These are phyloP conservation scores for Mellivora capensis DNA, from an alignment of 2,113 vertebrate species.

Conservation along the genomic window DNA sequence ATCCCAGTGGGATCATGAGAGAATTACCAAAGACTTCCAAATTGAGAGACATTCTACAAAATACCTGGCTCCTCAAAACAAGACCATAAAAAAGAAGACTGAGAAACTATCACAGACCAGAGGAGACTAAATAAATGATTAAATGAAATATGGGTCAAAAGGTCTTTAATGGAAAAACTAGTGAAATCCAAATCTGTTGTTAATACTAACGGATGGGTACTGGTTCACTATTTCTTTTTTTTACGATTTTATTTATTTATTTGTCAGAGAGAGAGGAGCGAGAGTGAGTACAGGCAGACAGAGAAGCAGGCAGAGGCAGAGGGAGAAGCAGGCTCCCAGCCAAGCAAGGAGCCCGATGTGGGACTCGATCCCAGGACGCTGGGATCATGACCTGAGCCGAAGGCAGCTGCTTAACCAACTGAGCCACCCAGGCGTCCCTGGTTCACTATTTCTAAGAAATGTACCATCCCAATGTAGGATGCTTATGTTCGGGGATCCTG, in stretches of 20 bases:
- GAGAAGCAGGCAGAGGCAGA: no score
- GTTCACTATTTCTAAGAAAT: not conserved
- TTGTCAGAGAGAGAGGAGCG: no score
- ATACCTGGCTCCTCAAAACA: not conserved
- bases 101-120: not conserved
- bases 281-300: no score
- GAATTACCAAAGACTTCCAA: not conserved
- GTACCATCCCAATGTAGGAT: not conserved
- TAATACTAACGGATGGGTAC: not conserved
- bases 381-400: no score
- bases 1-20: not conserved
- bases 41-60: not conserved
- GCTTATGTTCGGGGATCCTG: not conserved
- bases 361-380: no score
- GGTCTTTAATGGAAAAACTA: not conserved
- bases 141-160: not conserved
- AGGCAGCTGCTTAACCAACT: no score
- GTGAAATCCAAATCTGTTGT: not conserved
- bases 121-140: not conserved
- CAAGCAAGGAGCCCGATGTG: no score
- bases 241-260: no score
- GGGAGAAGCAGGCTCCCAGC: no score
- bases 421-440: not conserved
- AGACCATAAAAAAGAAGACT: not conserved
- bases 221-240: not conserved